A percentile compares a stretch with the other conserved stretches of the same genome.
These are phyloP conservation scores for Trissonchulus sp. DNA, from an alignment of 2,888 invertebrate species.

Conservation along the genomic window DNA sequence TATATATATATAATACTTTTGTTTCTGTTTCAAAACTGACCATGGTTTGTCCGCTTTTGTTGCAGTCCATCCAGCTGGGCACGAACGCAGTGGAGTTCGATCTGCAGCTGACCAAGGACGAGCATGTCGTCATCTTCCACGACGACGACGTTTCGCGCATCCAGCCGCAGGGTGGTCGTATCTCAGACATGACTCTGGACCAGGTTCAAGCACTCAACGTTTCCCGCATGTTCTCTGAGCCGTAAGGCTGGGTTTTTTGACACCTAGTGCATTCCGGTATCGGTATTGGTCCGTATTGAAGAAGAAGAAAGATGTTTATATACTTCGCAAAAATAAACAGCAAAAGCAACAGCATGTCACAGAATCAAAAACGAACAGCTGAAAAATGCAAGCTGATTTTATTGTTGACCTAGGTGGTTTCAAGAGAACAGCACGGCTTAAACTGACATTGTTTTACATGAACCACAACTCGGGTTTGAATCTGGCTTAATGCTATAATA, in stretches of 20 bases:
- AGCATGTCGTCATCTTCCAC: slow-evolving; percentile 69
- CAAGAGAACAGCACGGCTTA: too few species aligned
- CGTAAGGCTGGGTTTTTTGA: not conserved
- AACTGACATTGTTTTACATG: too few species aligned
- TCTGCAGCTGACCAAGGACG: slow-evolving; percentile 67
- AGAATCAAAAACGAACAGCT: too few species aligned
- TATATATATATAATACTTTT: too few species aligned
- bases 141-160: slow-evolving; percentile 67
- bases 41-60: slow-evolving; percentile 41
- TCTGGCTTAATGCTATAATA: too few species aligned
- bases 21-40: slow-evolving; percentile 26
- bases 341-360: too few species aligned
- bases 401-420: too few species aligned
- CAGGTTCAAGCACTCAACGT: slow-evolving; percentile 64
- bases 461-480: too few species aligned
- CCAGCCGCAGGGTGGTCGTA: slow-evolving; percentile 58
- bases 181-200: slow-evolving; percentile 63
- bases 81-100: slow-evolving; percentile 72
- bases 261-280: not conserved
- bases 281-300: not conserved
- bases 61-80: slow-evolving; percentile 66
- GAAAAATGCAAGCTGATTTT: too few species aligned
- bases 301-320: slow-evolving; percentile 56
- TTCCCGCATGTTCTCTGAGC: too few species aligned
- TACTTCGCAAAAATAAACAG: too few species aligned